Conservation (phyloP, 1,140 invertebrate genomes). For the Musca domestica region DNA sequence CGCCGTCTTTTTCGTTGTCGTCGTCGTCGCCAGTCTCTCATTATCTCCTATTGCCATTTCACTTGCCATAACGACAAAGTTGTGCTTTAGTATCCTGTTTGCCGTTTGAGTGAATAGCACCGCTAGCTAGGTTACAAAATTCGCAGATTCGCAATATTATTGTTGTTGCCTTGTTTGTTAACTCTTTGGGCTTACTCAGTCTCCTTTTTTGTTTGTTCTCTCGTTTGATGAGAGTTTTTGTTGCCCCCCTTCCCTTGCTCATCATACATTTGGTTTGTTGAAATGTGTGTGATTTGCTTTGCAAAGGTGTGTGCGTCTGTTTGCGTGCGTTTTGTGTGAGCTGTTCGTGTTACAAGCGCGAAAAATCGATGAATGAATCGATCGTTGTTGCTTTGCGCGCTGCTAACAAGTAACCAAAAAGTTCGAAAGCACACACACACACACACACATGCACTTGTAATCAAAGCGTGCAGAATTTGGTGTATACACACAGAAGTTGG, state of each 20-base stretch:
- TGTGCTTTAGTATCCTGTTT: constrained; percentile 8
- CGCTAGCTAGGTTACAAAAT: constrained; percentile 3
- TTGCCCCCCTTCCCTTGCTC: background rate
- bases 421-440: background rate
- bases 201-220: background rate
- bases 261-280: background rate
- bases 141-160: background rate
- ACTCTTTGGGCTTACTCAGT: constrained; percentile 2
- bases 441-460: background rate
- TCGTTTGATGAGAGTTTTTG: background rate
- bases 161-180: constrained; percentile 9
- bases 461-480: background rate
- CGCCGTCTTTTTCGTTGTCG: background rate
- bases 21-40: background rate
- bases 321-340: background rate
- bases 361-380: constrained; percentile 55
- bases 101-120: constrained; percentile 18
- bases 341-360: constrained; percentile 30
- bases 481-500: background rate
- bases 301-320: background rate
- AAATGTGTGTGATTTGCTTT: background rate
- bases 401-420: constrained; percentile 7
- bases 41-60: constrained; percentile 4
- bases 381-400: constrained; percentile 32
- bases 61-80: background rate